A percentile compares a stretch with the other conserved stretches of the same genome.
phyloP scores from a whole-genome alignment of 2,113 vertebrate genomes.

The Sorex araneus region DNA sequence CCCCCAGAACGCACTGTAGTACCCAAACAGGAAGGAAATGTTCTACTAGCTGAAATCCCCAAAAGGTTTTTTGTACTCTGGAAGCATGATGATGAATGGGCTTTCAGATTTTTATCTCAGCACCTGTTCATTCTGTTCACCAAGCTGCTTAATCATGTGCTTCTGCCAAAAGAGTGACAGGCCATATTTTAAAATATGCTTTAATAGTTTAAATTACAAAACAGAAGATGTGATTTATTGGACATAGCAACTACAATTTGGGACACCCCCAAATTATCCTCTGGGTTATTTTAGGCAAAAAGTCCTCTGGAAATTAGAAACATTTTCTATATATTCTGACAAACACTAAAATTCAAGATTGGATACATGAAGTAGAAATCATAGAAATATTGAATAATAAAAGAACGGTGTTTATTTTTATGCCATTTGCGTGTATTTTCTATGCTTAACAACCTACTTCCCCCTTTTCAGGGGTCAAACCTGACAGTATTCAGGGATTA shows the following conservation, averaged over 20 bases:
- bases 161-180: constrained; percentile 70
- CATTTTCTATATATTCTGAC: constrained; percentile 30
- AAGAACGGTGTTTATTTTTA: not conserved
- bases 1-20: not conserved
- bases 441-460: not conserved
- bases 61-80: constrained; percentile 57
- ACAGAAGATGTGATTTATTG: constrained; percentile 74
- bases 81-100: constrained; percentile 73
- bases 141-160: constrained; percentile 72
- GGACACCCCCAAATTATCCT: constrained; percentile 4
- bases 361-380: not conserved
- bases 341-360: not conserved
- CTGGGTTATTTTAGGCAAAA: constrained; percentile 46
- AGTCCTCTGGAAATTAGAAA: not conserved
- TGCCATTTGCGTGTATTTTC: not conserved
- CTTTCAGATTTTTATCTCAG: constrained; percentile 71
- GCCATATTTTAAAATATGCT: constrained; percentile 69
- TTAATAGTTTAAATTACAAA: constrained; percentile 75
- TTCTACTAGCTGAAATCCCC: constrained; percentile 62
- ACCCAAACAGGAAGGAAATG: constrained; percentile 22
- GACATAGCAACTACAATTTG: constrained; percentile 65
- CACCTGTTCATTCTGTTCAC: constrained; percentile 71
- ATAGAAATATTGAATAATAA: not conserved
- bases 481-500: too few species aligned
- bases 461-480: too few species aligned